A percentile compares a stretch with the other conserved stretches of the same genome.
These are phyloP conservation scores for Brachyhypopomus gauderio DNA, from an alignment of 2,113 vertebrate species.

Conservation along the genomic window DNA sequence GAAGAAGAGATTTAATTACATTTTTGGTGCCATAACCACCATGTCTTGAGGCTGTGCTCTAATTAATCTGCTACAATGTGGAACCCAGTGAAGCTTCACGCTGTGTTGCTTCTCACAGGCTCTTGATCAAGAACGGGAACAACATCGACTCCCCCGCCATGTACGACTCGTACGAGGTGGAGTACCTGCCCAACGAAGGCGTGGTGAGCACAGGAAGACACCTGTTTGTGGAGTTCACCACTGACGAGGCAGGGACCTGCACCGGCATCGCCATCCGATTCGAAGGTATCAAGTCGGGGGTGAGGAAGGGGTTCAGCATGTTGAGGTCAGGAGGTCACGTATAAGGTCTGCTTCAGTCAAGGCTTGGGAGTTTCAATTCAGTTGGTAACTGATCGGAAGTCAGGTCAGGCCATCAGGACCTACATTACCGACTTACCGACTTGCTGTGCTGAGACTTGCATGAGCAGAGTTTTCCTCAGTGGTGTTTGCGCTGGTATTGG, in stretches of 20 bases:
- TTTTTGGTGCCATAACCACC: slow-evolving; percentile 57
- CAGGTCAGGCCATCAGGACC: too few species aligned
- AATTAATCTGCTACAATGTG: slow-evolving; percentile 38
- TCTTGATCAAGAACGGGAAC: slow-evolving; percentile 94
- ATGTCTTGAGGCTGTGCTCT: slow-evolving; percentile 59
- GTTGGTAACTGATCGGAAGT: too few species aligned
- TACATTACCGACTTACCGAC: too few species aligned
- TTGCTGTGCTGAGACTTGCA: too few species aligned
- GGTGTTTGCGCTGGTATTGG: background rate
- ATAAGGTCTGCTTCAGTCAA: too few species aligned
- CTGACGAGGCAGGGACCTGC: slow-evolving; percentile 86
- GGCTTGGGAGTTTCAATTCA: too few species aligned
- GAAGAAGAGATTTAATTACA: slow-evolving; percentile 60
- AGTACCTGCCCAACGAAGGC: slow-evolving; percentile 95
- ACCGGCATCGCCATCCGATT: slow-evolving; percentile 90
- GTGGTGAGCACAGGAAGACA: slow-evolving; percentile 83
- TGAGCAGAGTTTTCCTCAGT: too few species aligned
- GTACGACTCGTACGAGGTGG: slow-evolving; percentile 96
- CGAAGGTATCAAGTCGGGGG: slow-evolving; percentile 75
- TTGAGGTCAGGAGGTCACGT: too few species aligned
- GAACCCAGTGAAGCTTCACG: slow-evolving; percentile 10
- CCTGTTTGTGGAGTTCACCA: slow-evolving; percentile 93
- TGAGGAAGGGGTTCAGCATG: background rate
- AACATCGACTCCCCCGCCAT: slow-evolving; percentile 87
- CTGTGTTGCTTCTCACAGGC: slow-evolving; percentile 68